Conservation (phyloP, 1,140 invertebrate genomes). For the Drosophila funebris region DNA sequence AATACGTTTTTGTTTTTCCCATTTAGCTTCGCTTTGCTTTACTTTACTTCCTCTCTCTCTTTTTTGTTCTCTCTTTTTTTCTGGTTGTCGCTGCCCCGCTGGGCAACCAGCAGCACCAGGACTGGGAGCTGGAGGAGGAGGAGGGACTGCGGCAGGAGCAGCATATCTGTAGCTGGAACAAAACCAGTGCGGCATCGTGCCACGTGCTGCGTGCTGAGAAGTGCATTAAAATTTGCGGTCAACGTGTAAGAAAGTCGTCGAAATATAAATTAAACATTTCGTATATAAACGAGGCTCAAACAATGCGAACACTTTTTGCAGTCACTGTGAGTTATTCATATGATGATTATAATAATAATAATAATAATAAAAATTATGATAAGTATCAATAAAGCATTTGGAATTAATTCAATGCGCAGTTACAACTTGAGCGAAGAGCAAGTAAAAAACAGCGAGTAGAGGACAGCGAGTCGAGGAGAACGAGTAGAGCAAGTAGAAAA, state of each 20-base stretch:
- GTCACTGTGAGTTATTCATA: slow-evolving; percentile 6
- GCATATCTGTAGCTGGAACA: no score
- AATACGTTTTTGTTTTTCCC: slow-evolving; percentile 75
- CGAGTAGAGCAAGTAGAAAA: not conserved
- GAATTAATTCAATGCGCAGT: not conserved
- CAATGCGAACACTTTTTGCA: slow-evolving; percentile 2
- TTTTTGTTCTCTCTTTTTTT: slow-evolving; percentile 12
- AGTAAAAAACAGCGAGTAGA: not conserved
- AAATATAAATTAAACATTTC: slow-evolving; percentile 60
- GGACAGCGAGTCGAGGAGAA: not conserved
- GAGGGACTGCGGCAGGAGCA: not conserved
- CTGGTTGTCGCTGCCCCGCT: slow-evolving; percentile 33
- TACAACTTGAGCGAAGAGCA: not conserved
- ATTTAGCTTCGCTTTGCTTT: slow-evolving; percentile 29
- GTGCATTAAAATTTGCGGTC: slow-evolving; percentile 64
- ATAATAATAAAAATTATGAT: not conserved
- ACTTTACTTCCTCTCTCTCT: not conserved
- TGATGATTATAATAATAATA: slow-evolving; percentile 7
- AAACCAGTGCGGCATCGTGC: not conserved
- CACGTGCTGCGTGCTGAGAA: slow-evolving; percentile 35
- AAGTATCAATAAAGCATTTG: slow-evolving; percentile 11
- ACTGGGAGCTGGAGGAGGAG: not conserved
- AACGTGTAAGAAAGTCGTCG: slow-evolving; percentile 18
- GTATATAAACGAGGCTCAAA: not conserved
- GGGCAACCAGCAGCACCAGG: slow-evolving; percentile 29